A percentile compares a stretch with the other conserved stretches of the same genome.
phyloP scores from a whole-genome alignment of 35 echinoderm and acorn worm genomes.

The Stichopus chloronotus region DNA sequence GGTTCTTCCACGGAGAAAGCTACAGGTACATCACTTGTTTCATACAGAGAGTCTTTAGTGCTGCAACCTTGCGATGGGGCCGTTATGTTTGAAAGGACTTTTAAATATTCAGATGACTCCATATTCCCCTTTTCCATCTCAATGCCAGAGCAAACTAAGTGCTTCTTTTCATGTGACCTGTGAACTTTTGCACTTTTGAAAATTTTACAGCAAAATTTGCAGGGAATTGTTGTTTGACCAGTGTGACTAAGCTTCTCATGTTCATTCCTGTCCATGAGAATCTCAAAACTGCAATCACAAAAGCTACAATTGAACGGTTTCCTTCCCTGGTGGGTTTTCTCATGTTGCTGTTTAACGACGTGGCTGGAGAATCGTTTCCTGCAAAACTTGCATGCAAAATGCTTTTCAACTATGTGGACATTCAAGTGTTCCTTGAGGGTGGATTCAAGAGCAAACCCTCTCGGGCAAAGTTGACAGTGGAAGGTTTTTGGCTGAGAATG shows the following conservation, averaged over 20 bases:
- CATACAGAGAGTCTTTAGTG: background rate
- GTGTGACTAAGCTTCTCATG: background rate
- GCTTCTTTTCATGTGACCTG: background rate
- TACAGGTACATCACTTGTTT: background rate
- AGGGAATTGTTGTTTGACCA: background rate
- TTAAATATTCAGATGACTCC: background rate
- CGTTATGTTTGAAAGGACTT: background rate
- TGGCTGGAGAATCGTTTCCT: background rate
- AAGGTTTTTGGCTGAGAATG: background rate
- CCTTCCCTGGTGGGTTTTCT: background rate
- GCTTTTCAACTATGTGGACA: background rate
- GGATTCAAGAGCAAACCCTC: background rate
- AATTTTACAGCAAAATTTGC: background rate
- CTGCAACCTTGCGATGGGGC: too few species aligned
- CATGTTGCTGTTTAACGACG: background rate
- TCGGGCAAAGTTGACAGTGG: background rate
- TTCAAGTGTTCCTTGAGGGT: background rate
- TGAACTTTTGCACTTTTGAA: background rate
- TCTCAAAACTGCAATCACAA: background rate
- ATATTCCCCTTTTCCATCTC: background rate
- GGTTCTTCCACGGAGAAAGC: background rate
- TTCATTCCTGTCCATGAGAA: background rate
- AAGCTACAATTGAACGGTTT: background rate
- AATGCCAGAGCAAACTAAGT: background rate
- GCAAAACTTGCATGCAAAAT: background rate